phyloP scores from a whole-genome alignment of 1,140 invertebrate species.

The Heliconius congener region DNA sequence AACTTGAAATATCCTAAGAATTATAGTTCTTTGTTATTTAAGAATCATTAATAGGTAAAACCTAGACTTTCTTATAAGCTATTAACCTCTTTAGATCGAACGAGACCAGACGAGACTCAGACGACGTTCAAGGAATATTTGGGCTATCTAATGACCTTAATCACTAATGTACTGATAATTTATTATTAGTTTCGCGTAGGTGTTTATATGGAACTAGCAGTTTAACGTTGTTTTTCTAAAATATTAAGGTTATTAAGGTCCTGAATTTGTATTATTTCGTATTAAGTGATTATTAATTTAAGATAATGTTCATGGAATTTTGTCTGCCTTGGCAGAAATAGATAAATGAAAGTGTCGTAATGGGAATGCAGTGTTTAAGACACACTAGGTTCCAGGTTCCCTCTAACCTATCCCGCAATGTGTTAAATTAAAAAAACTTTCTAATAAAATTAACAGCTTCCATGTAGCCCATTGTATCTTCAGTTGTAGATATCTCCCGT shows the following conservation, averaged over 20 bases:
- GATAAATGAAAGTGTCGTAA: too few species aligned
- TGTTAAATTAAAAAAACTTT: too few species aligned
- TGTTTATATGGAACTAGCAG: background rate
- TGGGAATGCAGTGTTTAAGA: too few species aligned
- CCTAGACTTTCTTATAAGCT: background rate
- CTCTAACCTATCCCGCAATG: too few species aligned
- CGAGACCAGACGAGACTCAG: background rate
- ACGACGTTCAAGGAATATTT: background rate
- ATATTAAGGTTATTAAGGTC: background rate
- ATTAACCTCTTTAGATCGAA: background rate
- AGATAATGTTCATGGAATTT: too few species aligned
- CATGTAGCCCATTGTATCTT: too few species aligned
- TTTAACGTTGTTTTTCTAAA: background rate
- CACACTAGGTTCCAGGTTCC: too few species aligned
- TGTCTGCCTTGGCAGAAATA: too few species aligned
- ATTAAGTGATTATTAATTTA: too few species aligned
- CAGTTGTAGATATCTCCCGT: too few species aligned
- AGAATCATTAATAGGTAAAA: background rate
- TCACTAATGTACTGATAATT: slow-evolving; percentile 1
- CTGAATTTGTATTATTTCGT: too few species aligned
- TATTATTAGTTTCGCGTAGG: background rate
- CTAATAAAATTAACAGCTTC: too few species aligned
- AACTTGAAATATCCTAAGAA: background rate
- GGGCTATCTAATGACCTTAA: slow-evolving; percentile 9
- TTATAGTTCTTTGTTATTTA: background rate